phyloP scores from a whole-genome alignment of 2,888 invertebrate genomes.

The Villa cingulata region DNA sequence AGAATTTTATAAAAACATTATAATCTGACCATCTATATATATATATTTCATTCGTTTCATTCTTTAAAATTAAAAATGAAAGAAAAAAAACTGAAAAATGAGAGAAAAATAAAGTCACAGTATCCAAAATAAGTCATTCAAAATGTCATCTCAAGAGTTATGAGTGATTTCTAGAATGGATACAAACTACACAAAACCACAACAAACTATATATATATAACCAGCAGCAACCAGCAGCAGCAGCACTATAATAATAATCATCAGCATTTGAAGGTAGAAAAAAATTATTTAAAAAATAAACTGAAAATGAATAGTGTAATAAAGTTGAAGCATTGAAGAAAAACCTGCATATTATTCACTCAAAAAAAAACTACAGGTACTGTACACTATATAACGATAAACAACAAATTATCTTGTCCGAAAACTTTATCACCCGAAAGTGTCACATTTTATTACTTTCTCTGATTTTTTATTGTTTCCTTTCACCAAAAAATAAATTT shows the following conservation, averaged over 20 bases:
- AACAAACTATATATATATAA: neutral
- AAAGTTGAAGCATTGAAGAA: too few relatives aligned
- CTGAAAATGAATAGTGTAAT: neutral
- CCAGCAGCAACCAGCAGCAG: conserved; percentile 1
- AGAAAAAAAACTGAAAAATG: neutral
- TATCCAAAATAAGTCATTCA: conserved; percentile 8
- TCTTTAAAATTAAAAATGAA: neutral
- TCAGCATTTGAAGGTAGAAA: neutral
- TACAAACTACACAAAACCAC: conserved; percentile 1
- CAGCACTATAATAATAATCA: neutral
- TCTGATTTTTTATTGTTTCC: conserved; percentile 15
- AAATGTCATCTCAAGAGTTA: conserved; percentile 10
- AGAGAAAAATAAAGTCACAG: neutral
- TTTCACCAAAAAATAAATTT: conserved; percentile 8
- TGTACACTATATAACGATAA: too few relatives aligned
- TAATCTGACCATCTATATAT: too few relatives aligned
- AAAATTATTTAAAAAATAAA: neutral
- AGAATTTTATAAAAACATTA: conserved; percentile 1
- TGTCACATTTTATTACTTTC: conserved; percentile 18
- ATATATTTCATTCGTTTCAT: too few relatives aligned
- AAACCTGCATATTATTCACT: too few relatives aligned
- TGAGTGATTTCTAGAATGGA: conserved; percentile 9
- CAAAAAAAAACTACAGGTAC: too few relatives aligned
- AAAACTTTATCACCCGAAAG: conserved; percentile 17
- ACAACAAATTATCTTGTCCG: conserved; percentile 14